Evolutionary conservation across 1,140 invertebrate species (phyloP), one percentile per base, ranked within the genome.

Genomic region (Trichoplusia ni): DNA sequence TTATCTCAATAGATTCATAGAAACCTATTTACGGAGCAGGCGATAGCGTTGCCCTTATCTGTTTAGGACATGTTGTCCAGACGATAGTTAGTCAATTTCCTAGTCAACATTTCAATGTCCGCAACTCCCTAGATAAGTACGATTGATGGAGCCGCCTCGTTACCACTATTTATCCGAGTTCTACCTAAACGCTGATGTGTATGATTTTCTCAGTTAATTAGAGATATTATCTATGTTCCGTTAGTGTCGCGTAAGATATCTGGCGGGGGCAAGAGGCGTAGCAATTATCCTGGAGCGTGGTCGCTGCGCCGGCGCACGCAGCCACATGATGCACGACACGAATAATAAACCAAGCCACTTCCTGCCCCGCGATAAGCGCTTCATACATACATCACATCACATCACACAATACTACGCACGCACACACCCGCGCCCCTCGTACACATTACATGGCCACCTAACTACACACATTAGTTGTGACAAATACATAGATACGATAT

Each of bases 281-380:
- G 76, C 81, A 79, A 84, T 82, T 81, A 77, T 83, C 78, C 76
- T 78, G 76, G 61, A 71, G 70, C 73, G 60, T 44, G 74, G 70
- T 71, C 71, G 75, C 61, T 79, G 79, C 78, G 85, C 73, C 58
- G 64, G 77, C 79, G 84, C 81, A 81, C 83, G 83, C 83, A 84
- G 82, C 76, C 80, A 73, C 77, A 73, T 75, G 79, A 84, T 83
- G 81, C 84, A 82, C 85, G 86, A 86, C 82, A 86, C 81, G 86
- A 88, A 88, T 90, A 90, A 88, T 86, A 90, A 90, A 90, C 81
- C 81, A 72, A 83, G 82, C 81, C 82, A 90, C 87, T 90, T 90
- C 87, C 87, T 90, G 87, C 78, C 83, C 64, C 67, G 69, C 82
- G 86, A 89, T 89, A 86, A 86, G 82, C 81, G 81, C 73, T 86